A percentile compares a stretch with the other conserved stretches of the same genome.
Conservation (phyloP, 2,888 invertebrate genomes). For the Isoperla grammatica region DNA sequence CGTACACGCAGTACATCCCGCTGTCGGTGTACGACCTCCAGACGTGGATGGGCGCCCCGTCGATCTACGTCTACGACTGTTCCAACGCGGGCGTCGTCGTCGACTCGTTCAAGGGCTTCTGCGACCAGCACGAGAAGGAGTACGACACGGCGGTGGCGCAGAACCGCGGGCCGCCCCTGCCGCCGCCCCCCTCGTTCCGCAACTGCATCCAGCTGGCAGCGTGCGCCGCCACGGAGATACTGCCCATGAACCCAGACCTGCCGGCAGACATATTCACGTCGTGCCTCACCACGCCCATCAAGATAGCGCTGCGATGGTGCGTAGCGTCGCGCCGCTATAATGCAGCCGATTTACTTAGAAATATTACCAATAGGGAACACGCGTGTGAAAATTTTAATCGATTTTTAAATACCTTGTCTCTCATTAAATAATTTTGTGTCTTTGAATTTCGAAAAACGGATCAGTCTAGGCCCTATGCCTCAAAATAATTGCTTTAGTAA, state of each 20-base stretch:
- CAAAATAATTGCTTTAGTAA: too few species aligned
- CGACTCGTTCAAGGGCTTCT: slow-evolving; percentile 83
- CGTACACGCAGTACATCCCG: slow-evolving; percentile 98
- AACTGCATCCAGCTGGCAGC: slow-evolving; percentile 97
- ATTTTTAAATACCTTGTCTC: too few species aligned
- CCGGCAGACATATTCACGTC: slow-evolving; percentile 97
- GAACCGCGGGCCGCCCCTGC: slow-evolving; percentile 36
- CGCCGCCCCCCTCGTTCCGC: slow-evolving; percentile 59
- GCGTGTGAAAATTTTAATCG: too few species aligned
- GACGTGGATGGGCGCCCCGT: slow-evolving; percentile 99
- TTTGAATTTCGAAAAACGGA: too few species aligned
- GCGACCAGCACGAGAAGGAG: slow-evolving; percentile 84
- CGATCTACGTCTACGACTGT: slow-evolving; percentile 99
- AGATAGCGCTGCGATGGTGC: slow-evolving; percentile 87
- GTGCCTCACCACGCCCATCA: slow-evolving; percentile 97
- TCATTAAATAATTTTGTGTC: too few species aligned
- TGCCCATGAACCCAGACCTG: slow-evolving; percentile 96
- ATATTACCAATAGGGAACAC: too few species aligned
- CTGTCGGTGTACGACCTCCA: slow-evolving; percentile 97
- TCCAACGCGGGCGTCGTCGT: slow-evolving; percentile 97
- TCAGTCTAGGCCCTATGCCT: too few species aligned
- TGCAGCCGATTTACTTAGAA: too few species aligned
- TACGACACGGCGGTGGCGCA: slow-evolving; percentile 51
- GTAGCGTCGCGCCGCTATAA: too few species aligned
- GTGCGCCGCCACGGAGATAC: slow-evolving; percentile 84